Base-by-base conservation (phyloP, 2,113 vertebrate species). In the Podilymbus podiceps region DNA sequence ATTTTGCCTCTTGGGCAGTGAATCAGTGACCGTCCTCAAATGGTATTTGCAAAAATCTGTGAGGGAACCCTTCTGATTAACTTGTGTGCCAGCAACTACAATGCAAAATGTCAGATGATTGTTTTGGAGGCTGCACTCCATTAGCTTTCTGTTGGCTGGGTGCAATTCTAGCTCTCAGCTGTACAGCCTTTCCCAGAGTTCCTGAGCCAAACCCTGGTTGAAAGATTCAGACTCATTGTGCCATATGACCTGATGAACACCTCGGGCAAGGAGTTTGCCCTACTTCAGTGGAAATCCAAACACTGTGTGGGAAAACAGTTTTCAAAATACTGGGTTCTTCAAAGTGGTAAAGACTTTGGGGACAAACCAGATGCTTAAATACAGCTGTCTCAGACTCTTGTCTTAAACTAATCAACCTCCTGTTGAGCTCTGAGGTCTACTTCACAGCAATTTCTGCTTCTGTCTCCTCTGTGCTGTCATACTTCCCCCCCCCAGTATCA, bases 401-500 rank as follows among this genome's bases (percentile, higher is more conserved):
- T 2, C 35, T 85, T 35, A 75, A 58, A 82, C n/a, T 35, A 71
- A 33, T 82, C 56, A 85, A 23, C 30, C 13, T 88, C 23, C 22
- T 1, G 0, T 28, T 0, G 7, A 78, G 40, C 50, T 85, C 30
- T 22, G 27, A 94, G 44, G 28, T 74, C 22, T 83, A 6, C 19
- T 60, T 67, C 23, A 62, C 27, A 83, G 35, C 33, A 77, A 2
- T 67, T 72, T 72, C 64, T 73, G 47, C 46, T 77, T 74, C n/a
- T 8, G 0, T n/a, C 18, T 59, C 7, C 8, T 63, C 8, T 64
- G 6, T 20, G 21, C 35, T 58, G 35, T 40, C 31, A 31, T 22
- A 1, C 7, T 40, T 30, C 9, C 0, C 1, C 5, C 6, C 40
- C 15, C 4, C 6, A 81, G 6, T 46, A 69, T 64, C 15, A 56